Evolutionary conservation across 2,113 vertebrate genomes (phyloP).

Genomic region (Falcunculus frontatus): DNA sequence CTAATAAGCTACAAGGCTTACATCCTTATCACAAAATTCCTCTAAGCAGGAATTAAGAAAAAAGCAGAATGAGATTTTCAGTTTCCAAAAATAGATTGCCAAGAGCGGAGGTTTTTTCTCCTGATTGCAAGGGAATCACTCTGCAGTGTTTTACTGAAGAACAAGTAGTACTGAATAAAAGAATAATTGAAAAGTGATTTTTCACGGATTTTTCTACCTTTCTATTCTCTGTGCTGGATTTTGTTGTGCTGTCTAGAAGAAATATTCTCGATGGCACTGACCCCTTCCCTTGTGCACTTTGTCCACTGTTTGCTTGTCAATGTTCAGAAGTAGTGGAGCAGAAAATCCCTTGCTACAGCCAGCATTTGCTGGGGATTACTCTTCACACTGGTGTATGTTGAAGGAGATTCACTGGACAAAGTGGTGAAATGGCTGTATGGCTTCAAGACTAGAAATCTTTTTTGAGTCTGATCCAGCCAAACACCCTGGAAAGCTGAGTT

Average conservation of each 20-base stretch:
- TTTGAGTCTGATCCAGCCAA: background rate
- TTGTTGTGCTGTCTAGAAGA: constrained; percentile 39
- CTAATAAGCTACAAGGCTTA: constrained; percentile 17
- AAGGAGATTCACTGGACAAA: background rate
- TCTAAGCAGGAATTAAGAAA: constrained; percentile 19
- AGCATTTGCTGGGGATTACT: constrained; percentile 41
- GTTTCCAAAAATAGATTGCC: constrained; percentile 48
- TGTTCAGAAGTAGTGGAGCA: constrained; percentile 49
- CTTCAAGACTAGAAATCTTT: background rate
- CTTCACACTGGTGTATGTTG: background rate
- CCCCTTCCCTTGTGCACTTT: constrained; percentile 49
- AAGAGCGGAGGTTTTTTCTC: background rate
- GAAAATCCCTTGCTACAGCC: constrained; percentile 52
- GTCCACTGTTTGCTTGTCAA: constrained; percentile 37
- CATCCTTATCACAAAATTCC: constrained; percentile 32
- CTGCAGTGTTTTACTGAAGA: constrained; percentile 38
- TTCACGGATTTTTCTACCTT: background rate
- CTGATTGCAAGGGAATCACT: constrained; percentile 39
- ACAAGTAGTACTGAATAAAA: constrained; percentile 28
- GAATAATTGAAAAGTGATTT: constrained; percentile 55
- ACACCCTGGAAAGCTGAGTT: background rate
- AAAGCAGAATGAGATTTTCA: constrained; percentile 30
- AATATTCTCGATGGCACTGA: constrained; percentile 49
- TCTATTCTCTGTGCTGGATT: constrained; percentile 13
- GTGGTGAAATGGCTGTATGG: background rate